Base-by-base conservation (phyloP, 2,888 invertebrate species). In the Oxycera nigricornis region DNA sequence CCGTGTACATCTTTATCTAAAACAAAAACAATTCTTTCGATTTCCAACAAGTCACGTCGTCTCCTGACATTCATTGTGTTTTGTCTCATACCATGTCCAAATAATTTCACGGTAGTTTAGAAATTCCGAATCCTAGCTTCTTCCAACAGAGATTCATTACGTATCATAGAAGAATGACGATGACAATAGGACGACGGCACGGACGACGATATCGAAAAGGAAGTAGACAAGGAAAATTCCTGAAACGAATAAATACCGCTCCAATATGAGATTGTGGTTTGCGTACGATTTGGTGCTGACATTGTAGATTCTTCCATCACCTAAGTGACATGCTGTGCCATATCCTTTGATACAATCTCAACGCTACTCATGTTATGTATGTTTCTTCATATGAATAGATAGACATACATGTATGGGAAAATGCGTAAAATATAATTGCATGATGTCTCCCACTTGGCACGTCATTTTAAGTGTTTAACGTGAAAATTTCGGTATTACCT, bases 281-380 rank as follows among this genome's bases (percentile, higher is more conserved):
- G 3, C 11, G 46, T 14, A 46, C 11, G 46, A n/a, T 14, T 3
- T n/a, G 46, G 3, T 61, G 61, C 61, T 61, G 61, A 61, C n/a
- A 31, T 30, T n/a, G 31, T 28, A 31, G 17, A 61, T 61, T 61
- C 61, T 61, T 61, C 31, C 61, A 31, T 30, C 61, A 61, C 61
- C 31, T 61, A 31, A 61, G 31, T 31, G 61, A 61, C 61, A 61
- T 26, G 31, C 28, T 6, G 20, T 31, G 46, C 46, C 46, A 46
- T 17, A 46, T 7, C 6, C 17, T 46, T 17, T 46, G 46, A 46
- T 46, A 11, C 11, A 46, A 46, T 35, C 35, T 6, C 46, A n/a
- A 46, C 17, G 3, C 6, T 46, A 46, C 17, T 3, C 46, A 14
- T 46, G 35, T 11, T n/a, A n/a, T n/a, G n/a, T n/a, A n/a, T n/a